A percentile compares a stretch with the other conserved stretches of the same genome.
Evolutionary conservation across 2,797 vertebrate species (phyloP).

Genomic region (Natrix natrix): DNA sequence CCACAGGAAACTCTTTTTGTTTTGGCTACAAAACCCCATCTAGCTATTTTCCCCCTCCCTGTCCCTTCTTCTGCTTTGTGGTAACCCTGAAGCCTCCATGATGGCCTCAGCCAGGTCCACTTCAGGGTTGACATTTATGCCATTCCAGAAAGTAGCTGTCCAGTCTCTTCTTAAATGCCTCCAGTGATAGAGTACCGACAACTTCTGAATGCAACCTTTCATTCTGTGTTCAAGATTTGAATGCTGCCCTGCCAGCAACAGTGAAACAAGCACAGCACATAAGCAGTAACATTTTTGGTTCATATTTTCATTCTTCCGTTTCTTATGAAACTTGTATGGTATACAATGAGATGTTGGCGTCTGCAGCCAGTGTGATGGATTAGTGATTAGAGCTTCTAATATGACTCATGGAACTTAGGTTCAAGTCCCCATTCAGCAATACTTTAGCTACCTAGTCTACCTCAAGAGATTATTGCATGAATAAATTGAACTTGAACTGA

Average conservation of each 20-base stretch:
- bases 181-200: not conserved
- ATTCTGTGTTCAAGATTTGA: not conserved
- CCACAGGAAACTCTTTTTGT: no score
- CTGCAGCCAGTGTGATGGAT: not conserved
- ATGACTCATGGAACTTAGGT: not conserved
- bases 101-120: no score
- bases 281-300: not conserved
- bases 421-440: not conserved
- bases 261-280: not conserved
- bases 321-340: not conserved
- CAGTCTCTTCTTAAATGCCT: not conserved
- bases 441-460: not conserved
- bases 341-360: not conserved
- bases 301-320: not conserved
- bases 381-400: not conserved
- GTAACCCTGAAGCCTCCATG: no score
- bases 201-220: not conserved
- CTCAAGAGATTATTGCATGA: not conserved
- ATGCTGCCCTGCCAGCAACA: not conserved
- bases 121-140: no score
- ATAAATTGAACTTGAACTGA: not conserved
- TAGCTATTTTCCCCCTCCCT: no score
- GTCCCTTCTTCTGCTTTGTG: no score
- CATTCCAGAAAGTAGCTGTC: not conserved
- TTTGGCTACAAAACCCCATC: no score